Evolutionary conservation across 2,888 invertebrate genomes (phyloP).

Genomic region (Drosophila dives): DNA sequence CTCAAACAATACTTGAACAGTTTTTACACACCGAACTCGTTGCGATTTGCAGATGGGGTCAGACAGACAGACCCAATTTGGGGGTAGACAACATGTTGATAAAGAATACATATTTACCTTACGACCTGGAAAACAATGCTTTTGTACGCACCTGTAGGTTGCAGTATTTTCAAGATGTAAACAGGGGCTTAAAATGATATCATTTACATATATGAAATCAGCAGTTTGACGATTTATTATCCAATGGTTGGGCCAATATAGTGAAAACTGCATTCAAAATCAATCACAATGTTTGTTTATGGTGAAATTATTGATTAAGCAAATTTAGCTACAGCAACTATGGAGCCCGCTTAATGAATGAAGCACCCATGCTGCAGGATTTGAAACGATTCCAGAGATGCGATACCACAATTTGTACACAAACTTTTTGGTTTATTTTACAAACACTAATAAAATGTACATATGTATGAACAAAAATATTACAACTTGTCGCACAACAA

Average conservation of each 20-base stretch:
- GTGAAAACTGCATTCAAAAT: neutral
- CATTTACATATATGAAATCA: neutral
- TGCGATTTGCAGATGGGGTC: neutral
- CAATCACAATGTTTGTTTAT: slow-evolving; percentile 4
- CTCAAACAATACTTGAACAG: neutral
- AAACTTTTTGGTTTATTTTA: slow-evolving; percentile 40
- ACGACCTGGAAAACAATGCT: neutral
- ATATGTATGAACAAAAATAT: slow-evolving; percentile 5
- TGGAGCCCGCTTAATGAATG: neutral
- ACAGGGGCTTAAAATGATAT: neutral
- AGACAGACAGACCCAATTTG: neutral
- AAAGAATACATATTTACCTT: neutral
- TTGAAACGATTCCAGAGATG: neutral
- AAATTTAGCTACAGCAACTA: neutral
- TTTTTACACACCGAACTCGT: neutral
- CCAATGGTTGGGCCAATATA: neutral
- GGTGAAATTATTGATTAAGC: slow-evolving; percentile 5
- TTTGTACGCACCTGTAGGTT: neutral
- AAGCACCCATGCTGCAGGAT: neutral
- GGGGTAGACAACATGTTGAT: slow-evolving; percentile 1
- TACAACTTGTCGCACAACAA: slow-evolving; percentile 13
- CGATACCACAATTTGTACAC: slow-evolving; percentile 40
- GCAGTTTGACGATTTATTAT: neutral
- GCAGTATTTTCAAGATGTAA: neutral
- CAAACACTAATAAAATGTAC: slow-evolving; percentile 33